phyloP scores from a whole-genome alignment of 2,113 vertebrate species.

The Percopsis transmontana region DNA sequence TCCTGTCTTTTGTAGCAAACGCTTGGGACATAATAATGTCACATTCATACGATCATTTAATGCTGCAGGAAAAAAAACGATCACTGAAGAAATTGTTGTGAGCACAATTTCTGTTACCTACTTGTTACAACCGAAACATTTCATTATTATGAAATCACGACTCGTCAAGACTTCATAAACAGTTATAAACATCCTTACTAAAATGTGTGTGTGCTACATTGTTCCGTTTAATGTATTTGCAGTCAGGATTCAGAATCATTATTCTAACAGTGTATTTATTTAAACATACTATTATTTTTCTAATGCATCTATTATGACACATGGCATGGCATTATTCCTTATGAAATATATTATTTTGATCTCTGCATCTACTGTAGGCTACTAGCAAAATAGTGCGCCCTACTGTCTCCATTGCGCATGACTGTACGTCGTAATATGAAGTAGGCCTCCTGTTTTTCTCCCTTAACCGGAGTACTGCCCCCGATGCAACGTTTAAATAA shows the following conservation, averaged over 20 bases:
- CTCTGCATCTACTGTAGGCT: conserved; percentile 60
- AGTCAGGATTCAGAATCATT: not conserved
- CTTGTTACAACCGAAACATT: not conserved
- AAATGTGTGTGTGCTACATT: not conserved
- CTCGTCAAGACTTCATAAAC: not conserved
- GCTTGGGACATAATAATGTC: conserved; percentile 38
- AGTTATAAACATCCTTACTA: not conserved
- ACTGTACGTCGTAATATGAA: conserved; percentile 70
- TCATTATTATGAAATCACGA: not conserved
- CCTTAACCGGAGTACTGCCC: conserved; percentile 64
- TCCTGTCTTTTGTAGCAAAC: conserved; percentile 21
- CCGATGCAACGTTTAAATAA: conserved; percentile 64
- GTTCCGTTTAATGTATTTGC: not conserved
- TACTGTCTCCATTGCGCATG: conserved; percentile 75
- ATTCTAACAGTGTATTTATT: not conserved
- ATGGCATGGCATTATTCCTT: too few species aligned
- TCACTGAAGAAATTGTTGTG: not conserved
- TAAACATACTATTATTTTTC: too few species aligned
- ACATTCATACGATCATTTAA: conserved; percentile 11
- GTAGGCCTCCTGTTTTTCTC: conserved; percentile 77
- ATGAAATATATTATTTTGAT: conserved; percentile 27
- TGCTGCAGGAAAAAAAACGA: too few species aligned
- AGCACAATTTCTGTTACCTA: too few species aligned
- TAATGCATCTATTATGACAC: too few species aligned
- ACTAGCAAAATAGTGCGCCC: conserved; percentile 70